Conservation (phyloP, 2,888 invertebrate genomes). For the Byasa hedistus region DNA sequence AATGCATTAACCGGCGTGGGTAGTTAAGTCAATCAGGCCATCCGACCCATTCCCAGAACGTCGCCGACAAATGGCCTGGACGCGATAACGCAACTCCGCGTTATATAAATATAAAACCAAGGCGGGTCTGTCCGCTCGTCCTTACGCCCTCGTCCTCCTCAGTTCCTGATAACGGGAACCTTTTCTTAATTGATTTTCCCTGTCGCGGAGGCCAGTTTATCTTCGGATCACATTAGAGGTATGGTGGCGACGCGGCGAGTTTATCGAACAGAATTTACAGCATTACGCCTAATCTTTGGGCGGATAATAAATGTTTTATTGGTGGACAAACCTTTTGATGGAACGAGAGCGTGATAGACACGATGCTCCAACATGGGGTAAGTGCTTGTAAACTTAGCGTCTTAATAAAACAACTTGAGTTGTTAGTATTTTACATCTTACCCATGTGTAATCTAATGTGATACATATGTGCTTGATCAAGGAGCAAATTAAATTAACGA, state of each 20-base stretch:
- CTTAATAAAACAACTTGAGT: neutral
- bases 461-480: no score
- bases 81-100: constrained; percentile 56
- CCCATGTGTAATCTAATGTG: no score
- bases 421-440: neutral
- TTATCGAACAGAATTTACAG: constrained; percentile 29
- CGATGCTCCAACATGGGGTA: constrained; percentile 3
- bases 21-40: constrained; percentile 77
- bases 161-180: constrained; percentile 67
- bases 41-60: constrained; percentile 79
- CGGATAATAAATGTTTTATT: constrained; percentile 44
- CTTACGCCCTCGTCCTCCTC: constrained; percentile 58
- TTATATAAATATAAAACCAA: constrained; percentile 40
- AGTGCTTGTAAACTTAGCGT: neutral
- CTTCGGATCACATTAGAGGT: constrained; percentile 64
- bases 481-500: no score
- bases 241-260: constrained; percentile 35
- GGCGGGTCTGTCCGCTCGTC: constrained; percentile 55
- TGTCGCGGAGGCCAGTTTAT: constrained; percentile 67
- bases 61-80: constrained; percentile 71
- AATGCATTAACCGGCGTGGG: constrained; percentile 75
- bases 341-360: constrained; percentile 30
- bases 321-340: constrained; percentile 33
- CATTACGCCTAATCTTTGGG: constrained; percentile 43
- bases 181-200: constrained; percentile 74